Base-by-base conservation (phyloP, 64 coral and sea anemone species). In the Dendronephthya gigantea region DNA sequence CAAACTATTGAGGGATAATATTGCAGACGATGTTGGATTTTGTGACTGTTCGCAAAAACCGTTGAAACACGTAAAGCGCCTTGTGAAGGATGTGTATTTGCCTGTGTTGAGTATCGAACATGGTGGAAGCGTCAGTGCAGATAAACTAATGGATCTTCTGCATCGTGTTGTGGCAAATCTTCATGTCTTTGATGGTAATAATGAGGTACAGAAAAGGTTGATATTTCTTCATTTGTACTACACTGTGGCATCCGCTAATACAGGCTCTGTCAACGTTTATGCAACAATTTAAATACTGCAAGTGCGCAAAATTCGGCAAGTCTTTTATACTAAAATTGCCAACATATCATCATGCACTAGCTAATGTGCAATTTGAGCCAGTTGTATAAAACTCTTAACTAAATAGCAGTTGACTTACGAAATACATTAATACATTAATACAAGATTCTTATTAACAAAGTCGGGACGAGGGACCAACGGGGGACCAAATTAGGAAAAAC, bases 121-220 rank as follows among this genome's bases (percentile, higher is more conserved):
- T 92, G 95, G 92, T 85, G 95, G 92, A n/a, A 82, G 90, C 85
- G 95, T 98, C 23, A 98, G 90, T 92, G 89, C 87, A 12, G 95
- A 98, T 39, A 98, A 98, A 85, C 55, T 98, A 50, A 98, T 98
- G 95, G 95, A 98, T 87, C 81, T 98, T 33, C 83, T 98, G 8
- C 95, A 98, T 86, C 90, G 95, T 39, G 86, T 98, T 16, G 95
- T 93, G 51, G 88, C 95, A 58, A 88, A 90, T 28, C 76, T 98
- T 40, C 91, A 98, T 48, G 92, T 93, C 3, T 83, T 88, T 31
- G 92, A 98, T 36, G 95, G 95, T 17, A 84, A 33, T 74, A 93
- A 84, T 88, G 90, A 88, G 16, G 32, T 62, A 86, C 27, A 16
- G 31, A 5, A 58, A 34, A 66, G 17, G 35, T 1, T 37, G n/a